phyloP scores from a whole-genome alignment of 2,797 vertebrate genomes.

The Rhinogobio ventralis region DNA sequence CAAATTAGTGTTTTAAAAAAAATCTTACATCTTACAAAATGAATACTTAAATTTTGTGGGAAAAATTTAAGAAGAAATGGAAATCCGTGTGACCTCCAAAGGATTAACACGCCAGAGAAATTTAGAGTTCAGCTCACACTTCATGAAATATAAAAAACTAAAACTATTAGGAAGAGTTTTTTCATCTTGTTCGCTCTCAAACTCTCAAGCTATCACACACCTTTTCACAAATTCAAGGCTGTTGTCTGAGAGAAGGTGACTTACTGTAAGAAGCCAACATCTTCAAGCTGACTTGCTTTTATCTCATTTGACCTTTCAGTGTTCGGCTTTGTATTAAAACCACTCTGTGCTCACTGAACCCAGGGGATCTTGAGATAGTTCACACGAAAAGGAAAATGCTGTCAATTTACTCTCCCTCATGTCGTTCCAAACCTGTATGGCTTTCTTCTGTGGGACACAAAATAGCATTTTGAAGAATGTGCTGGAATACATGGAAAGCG shows the following conservation, averaged over 20 bases:
- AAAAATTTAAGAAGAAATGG: background rate
- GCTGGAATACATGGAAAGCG: background rate
- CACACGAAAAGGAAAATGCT: conserved; percentile 16
- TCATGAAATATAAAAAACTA: background rate
- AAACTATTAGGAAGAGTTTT: background rate
- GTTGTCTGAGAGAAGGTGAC: conserved; percentile 32
- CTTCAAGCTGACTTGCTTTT: conserved; percentile 19
- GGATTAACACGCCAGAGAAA: background rate
- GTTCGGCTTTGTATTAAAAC: conserved; percentile 1
- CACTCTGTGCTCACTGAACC: conserved; percentile 6
- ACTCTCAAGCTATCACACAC: background rate
- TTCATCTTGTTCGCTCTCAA: background rate
- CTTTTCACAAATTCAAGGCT: background rate
- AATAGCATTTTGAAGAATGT: background rate
- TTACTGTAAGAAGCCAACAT: background rate
- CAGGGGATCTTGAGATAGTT: background rate
- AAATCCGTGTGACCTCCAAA: background rate
- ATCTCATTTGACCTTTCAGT: conserved; percentile 29
- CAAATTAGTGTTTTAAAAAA: background rate
- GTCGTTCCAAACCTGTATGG: background rate
- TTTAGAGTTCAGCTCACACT: background rate
- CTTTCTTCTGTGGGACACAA: background rate
- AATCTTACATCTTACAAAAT: no score
- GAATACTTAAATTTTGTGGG: no score
- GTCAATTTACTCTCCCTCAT: background rate